Base-by-base conservation (phyloP, 2,797 vertebrate genomes). In the Liasis olivaceus region DNA sequence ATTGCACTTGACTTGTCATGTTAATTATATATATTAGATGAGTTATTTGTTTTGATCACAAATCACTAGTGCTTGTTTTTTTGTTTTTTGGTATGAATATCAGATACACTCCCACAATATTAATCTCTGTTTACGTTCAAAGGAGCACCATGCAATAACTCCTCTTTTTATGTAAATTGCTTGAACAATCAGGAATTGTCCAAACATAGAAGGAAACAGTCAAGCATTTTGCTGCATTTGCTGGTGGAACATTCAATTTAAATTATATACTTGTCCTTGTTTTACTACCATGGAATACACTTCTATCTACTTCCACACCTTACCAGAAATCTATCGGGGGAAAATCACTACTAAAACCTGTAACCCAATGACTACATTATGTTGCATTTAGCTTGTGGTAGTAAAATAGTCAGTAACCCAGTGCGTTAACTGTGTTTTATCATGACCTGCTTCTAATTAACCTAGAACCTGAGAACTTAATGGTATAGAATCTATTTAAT, bases 21-120 rank as follows among this genome's bases (percentile, higher is more conserved):
- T 5, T 36, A 60, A 89, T 89, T 59, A 56, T 66, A 62, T 72
- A 87, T 63, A 54, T 89, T 81, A 28, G 54, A 66, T 92, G 66
- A 84, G 87, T 88, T 87, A 87, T 90, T 90, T 88, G 28, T 84
- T 92, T 14, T 92, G 51, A 62, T 93, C 28, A 90, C 56, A 77
- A 90, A 93, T 93, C 42, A 87, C 14, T 14, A 51, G 28, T 87
- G 28, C 42, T 51, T 51, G 31, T 42, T 89, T 36, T 84, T 85
- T 36, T 36, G 36, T 36, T 36, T 36, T 72, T 47, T 58, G 60
- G 24, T 56, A 36, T 22, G 2, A 36, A 64, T 26, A 58, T 24
- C 51, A 51, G 51, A 66, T 12, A 64, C 6, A 63, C 2, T 17
- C n/a, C 81, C n/a, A 13, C 14, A 15, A 22, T 64, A 60, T 47